Conservation (phyloP, 1,140 invertebrate genomes). For the Apocrypta bakeri region DNA sequence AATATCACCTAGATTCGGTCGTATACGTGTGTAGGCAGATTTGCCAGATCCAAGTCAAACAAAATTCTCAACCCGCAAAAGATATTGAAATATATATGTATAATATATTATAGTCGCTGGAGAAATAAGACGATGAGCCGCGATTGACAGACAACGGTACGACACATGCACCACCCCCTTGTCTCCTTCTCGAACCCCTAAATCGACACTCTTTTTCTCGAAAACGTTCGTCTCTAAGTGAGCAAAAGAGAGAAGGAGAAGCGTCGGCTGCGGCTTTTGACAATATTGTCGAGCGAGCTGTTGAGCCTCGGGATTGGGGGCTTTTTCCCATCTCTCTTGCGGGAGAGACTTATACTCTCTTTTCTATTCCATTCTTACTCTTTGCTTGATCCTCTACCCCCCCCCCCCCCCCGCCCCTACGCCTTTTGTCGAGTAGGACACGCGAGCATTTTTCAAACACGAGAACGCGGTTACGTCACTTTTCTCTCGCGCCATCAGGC, state of each 20-base stretch:
- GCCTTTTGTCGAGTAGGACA: background rate
- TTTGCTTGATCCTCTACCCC: background rate
- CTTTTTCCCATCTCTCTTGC: background rate
- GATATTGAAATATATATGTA: too few relatives aligned
- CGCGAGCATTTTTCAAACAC: background rate
- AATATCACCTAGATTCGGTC: too few relatives aligned
- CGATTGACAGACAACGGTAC: background rate
- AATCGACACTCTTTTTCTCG: conserved; percentile 22
- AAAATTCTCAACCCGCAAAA: background rate
- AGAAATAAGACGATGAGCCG: background rate
- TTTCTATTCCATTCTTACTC: background rate
- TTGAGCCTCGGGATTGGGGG: conserved; percentile 7
- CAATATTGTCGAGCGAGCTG: conserved; percentile 12
- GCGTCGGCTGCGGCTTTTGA: conserved; percentile 5
- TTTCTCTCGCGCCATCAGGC: background rate
- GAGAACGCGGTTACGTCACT: background rate
- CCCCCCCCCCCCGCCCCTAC: too few relatives aligned
- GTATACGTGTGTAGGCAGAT: too few relatives aligned
- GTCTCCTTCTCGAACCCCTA: background rate
- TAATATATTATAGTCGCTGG: too few relatives aligned
- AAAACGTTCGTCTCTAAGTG: background rate
- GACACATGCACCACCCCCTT: background rate
- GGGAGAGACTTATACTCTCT: background rate
- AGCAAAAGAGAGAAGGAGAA: background rate
- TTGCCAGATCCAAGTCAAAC: background rate